Conservation (phyloP, 2,113 vertebrate genomes). For the Mus pahari region DNA sequence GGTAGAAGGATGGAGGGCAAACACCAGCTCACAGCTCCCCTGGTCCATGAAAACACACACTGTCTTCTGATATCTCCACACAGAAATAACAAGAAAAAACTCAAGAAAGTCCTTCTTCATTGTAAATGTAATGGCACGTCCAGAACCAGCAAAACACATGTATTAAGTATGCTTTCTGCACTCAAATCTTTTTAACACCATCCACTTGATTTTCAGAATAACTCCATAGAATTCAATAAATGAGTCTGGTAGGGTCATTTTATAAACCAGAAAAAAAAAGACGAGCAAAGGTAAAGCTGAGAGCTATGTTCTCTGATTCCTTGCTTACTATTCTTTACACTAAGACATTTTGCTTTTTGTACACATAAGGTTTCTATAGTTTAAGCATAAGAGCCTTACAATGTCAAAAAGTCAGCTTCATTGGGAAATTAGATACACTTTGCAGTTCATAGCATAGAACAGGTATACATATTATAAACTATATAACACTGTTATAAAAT, state of each 20-base stretch:
- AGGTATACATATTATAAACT: constrained; percentile 42
- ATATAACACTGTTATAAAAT: constrained; percentile 52
- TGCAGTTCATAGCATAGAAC: constrained; percentile 25
- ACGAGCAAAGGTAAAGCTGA: constrained; percentile 31
- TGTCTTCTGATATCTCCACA: not conserved
- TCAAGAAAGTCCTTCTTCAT: not conserved
- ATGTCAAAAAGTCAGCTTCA: constrained; percentile 29
- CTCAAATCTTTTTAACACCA: constrained; percentile 29
- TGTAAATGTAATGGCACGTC: not conserved
- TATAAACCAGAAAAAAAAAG: constrained; percentile 45
- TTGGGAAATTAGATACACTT: not conserved
- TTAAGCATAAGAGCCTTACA: constrained; percentile 1
- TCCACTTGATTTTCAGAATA: constrained; percentile 62
- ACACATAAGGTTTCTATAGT: constrained; percentile 45
- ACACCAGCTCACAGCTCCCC: not conserved
- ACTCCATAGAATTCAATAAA: constrained; percentile 25
- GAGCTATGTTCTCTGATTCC: constrained; percentile 11
- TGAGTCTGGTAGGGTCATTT: not conserved
- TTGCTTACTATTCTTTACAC: constrained; percentile 43
- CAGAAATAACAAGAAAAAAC: not conserved
- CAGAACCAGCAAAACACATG: not conserved
- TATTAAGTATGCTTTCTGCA: constrained; percentile 5
- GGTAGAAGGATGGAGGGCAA: not conserved
- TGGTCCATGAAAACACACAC: not conserved
- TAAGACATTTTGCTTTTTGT: constrained; percentile 29